Evolutionary conservation across 2,888 invertebrate genomes (phyloP).

Genomic region (Aphrophora alni): DNA sequence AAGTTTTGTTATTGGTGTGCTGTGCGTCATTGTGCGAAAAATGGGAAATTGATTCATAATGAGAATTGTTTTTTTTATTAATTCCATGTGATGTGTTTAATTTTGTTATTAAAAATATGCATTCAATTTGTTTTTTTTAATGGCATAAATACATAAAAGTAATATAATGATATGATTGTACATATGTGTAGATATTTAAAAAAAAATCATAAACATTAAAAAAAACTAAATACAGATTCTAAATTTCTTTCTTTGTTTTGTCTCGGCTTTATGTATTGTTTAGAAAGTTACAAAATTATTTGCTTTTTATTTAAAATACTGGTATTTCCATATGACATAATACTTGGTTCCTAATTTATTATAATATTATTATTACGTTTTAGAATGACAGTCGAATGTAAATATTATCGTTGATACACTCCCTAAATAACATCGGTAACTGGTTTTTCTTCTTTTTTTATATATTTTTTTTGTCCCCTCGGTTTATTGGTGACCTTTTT

Average conservation of each 20-base stretch:
- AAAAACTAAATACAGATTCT: constrained; percentile 13
- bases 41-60: constrained; percentile 25
- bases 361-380: constrained; percentile 37
- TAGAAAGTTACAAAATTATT: constrained; percentile 28
- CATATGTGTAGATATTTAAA: constrained; percentile 37
- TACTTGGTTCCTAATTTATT: constrained; percentile 50
- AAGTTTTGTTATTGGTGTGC: constrained; percentile 35
- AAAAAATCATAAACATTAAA: background rate
- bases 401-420: constrained; percentile 20
- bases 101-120: constrained; percentile 23
- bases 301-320: constrained; percentile 20
- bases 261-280: constrained; percentile 27
- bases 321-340: constrained; percentile 23
- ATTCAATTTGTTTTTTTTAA: constrained; percentile 27
- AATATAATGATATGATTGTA: constrained; percentile 24
- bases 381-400: constrained; percentile 34
- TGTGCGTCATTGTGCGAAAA: constrained; percentile 17
- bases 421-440: background rate
- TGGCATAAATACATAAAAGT: constrained; percentile 23
- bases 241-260: constrained; percentile 34
- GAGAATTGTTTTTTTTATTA: constrained; percentile 28
- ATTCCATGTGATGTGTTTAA: constrained; percentile 29
- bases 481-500: background rate
- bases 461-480: background rate
- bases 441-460: background rate